Evolutionary conservation across 2,888 invertebrate species (phyloP).

Genomic region (Elmis aenea): DNA sequence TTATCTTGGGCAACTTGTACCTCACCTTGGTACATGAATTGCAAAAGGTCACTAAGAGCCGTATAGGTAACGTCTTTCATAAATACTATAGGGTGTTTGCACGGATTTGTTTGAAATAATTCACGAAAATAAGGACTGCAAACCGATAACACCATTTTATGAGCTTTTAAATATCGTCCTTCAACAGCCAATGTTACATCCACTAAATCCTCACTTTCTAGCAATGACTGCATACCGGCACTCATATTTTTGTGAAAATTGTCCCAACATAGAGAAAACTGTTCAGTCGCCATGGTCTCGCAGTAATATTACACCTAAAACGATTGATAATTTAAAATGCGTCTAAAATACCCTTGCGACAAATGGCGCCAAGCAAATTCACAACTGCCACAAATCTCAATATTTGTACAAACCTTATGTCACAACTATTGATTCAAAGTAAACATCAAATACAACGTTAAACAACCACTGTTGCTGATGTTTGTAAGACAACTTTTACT

Average conservation of each 20-base stretch:
- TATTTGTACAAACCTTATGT: too few species aligned
- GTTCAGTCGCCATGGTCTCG: slow-evolving; percentile 49
- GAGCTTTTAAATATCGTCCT: slow-evolving; percentile 69
- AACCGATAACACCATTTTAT: slow-evolving; percentile 70
- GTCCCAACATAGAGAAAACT: slow-evolving; percentile 73
- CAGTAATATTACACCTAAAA: background rate
- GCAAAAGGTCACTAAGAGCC: slow-evolving; percentile 60
- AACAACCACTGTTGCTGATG: too few species aligned
- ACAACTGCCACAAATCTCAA: too few species aligned
- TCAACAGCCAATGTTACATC: slow-evolving; percentile 47
- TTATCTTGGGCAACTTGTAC: slow-evolving; percentile 49
- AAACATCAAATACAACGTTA: too few species aligned
- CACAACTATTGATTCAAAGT: too few species aligned
- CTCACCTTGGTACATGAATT: slow-evolving; percentile 71
- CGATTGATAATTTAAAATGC: too few species aligned
- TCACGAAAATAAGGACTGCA: slow-evolving; percentile 75
- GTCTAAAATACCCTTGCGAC: too few species aligned
- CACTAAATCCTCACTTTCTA: slow-evolving; percentile 45
- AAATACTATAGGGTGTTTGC: slow-evolving; percentile 69
- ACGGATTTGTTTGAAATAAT: slow-evolving; percentile 64
- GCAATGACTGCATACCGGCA: slow-evolving; percentile 58
- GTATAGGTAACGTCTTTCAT: slow-evolving; percentile 65
- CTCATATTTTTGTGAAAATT: slow-evolving; percentile 72
- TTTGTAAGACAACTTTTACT: too few species aligned
- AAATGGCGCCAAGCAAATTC: too few species aligned